These are phyloP conservation scores for Brachionus manjavacas DNA, from an alignment of 1,140 invertebrate species.

Conservation along the genomic window DNA sequence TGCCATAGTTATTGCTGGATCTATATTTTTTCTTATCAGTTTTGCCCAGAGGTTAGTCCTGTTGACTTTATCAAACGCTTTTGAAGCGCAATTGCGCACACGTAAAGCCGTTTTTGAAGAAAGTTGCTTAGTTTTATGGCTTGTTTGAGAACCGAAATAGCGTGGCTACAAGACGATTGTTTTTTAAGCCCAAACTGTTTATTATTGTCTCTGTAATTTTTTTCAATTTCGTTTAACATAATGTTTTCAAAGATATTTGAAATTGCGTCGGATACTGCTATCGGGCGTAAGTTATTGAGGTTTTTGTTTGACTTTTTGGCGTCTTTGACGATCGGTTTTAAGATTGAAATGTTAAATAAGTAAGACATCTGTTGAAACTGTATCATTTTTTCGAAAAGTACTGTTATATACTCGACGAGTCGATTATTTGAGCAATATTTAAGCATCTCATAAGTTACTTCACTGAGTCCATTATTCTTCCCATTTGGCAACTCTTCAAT, in stretches of 20 bases:
- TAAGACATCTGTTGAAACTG: not conserved
- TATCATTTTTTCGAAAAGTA: not conserved
- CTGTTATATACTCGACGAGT: not conserved
- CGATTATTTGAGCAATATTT: not conserved
- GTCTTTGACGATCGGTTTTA: slow-evolving; percentile 3
- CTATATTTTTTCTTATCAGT: not conserved
- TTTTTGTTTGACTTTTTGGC: not conserved
- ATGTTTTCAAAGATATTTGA: not conserved
- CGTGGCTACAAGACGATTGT: not conserved
- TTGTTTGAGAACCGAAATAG: not conserved
- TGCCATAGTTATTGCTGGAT: not conserved
- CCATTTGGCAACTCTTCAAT: slow-evolving; percentile 9
- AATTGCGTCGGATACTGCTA: not conserved
- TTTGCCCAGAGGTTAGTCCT: not conserved
- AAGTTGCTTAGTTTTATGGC: not conserved
- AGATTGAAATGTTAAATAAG: slow-evolving; percentile 13
- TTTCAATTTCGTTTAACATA: not conserved
- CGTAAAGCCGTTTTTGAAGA: not conserved
- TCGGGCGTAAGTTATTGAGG: not conserved
- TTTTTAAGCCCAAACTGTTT: slow-evolving; percentile 2
- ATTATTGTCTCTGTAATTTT: not conserved
- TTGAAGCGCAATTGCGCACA: not conserved
- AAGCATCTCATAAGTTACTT: not conserved
- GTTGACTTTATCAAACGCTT: slow-evolving; percentile 5
- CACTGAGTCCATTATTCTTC: not conserved